These are phyloP conservation scores for Psophia crepitans DNA, from an alignment of 2,113 vertebrate species.

Conservation along the genomic window DNA sequence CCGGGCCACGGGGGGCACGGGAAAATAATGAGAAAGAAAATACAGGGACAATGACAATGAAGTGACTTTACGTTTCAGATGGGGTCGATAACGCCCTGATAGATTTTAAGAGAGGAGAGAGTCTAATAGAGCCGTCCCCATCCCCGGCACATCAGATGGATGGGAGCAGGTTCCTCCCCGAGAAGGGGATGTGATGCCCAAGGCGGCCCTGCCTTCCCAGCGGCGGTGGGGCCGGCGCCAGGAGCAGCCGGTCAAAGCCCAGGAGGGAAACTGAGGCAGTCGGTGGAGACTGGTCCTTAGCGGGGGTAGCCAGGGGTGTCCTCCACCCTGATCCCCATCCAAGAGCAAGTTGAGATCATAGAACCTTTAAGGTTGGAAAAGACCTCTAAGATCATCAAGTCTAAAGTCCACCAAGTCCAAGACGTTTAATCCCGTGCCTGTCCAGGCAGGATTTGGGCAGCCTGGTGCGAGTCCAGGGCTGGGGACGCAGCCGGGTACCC, in stretches of 20 bases:
- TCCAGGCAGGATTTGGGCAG: not conserved
- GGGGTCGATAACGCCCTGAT: conserved; percentile 52
- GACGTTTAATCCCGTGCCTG: fast-evolving
- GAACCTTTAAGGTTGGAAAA: too few relatives aligned
- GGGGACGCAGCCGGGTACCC: not conserved
- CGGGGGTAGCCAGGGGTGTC: fast-evolving
- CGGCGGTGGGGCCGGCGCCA: not conserved
- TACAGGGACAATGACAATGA: conserved; percentile 45
- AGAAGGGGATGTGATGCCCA: not conserved
- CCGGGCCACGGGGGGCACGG: not conserved
- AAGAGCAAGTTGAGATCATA: fast-evolving
- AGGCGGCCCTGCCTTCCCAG: not conserved
- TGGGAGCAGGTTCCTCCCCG: not conserved
- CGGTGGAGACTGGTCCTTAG: fast-evolving
- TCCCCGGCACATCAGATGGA: conserved; percentile 17
- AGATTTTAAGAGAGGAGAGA: conserved; percentile 58
- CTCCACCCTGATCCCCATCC: not conserved
- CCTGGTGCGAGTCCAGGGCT: fast-evolving
- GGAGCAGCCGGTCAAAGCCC: fast-evolving
- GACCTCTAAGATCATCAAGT: too few relatives aligned
- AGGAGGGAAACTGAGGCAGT: not conserved
- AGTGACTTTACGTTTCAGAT: conserved; percentile 67
- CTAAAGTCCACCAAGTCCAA: too few relatives aligned
- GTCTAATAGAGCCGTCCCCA: conserved; percentile 30
- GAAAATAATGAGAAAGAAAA: conserved; percentile 52